Conservation (phyloP, 2,888 invertebrate genomes). For the Clanis bilineata region DNA sequence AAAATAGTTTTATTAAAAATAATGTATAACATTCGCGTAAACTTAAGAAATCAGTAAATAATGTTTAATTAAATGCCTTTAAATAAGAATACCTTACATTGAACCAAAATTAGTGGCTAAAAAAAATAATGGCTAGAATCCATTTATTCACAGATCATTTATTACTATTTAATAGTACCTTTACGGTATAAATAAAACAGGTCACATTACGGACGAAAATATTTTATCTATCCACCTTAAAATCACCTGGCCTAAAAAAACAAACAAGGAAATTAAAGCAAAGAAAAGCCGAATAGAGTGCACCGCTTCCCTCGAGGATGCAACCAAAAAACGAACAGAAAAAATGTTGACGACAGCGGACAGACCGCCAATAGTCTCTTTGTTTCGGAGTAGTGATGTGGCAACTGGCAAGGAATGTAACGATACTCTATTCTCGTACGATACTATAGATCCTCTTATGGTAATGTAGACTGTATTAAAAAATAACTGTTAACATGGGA, state of each 20-base stretch:
- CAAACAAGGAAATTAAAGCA: conserved; percentile 44
- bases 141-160: too few species aligned
- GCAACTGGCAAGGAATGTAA: not conserved
- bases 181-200: not conserved
- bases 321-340: conserved; percentile 57
- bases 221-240: conserved; percentile 20
- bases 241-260: conserved; percentile 28
- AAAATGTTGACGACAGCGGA: conserved; percentile 53
- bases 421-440: not conserved
- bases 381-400: conserved; percentile 37
- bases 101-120: too few species aligned
- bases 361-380: conserved; percentile 66
- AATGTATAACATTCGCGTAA: too few species aligned
- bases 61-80: too few species aligned
- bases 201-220: not conserved
- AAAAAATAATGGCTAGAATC: too few species aligned
- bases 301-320: conserved; percentile 66
- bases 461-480: not conserved
- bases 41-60: too few species aligned
- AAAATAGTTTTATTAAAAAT: too few species aligned
- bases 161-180: not conserved
- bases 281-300: conserved; percentile 62
- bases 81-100: too few species aligned
- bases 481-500: not conserved
- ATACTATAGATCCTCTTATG: not conserved